Evolutionary conservation across 1,140 invertebrate species (phyloP).

Genomic region (Daktulosphaira vitifoliae): DNA sequence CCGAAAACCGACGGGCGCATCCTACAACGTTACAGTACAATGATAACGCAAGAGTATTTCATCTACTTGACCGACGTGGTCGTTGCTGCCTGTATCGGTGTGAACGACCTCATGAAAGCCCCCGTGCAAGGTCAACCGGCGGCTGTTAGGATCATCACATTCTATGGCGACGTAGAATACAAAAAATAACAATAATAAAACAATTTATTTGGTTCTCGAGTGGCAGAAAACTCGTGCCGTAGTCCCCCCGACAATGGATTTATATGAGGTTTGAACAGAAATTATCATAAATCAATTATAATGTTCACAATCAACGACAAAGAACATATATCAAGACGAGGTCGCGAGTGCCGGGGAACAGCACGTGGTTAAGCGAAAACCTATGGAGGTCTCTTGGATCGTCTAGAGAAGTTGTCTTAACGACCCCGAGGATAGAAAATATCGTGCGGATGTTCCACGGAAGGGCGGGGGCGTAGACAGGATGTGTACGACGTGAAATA

Average conservation of each 20-base stretch:
- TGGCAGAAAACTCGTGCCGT: neutral
- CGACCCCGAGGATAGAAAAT: neutral
- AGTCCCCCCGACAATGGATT: neutral
- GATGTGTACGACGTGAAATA: constrained; percentile 17
- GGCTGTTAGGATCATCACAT: neutral
- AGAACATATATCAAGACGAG: too few relatives aligned
- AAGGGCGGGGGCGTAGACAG: neutral
- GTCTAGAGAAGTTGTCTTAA: neutral
- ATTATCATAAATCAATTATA: neutral
- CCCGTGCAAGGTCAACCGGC: constrained; percentile 22
- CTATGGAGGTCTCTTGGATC: too few relatives aligned
- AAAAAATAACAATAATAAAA: neutral
- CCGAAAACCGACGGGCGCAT: too few relatives aligned
- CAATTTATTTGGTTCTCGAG: neutral
- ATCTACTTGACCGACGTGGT: too few relatives aligned
- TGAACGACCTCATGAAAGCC: constrained; percentile 32
- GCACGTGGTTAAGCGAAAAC: too few relatives aligned
- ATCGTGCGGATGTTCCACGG: constrained; percentile 3
- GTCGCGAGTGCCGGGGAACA: too few relatives aligned
- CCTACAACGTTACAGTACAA: too few relatives aligned
- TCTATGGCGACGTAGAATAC: neutral
- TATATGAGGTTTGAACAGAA: neutral
- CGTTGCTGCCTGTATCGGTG: neutral
- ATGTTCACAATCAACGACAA: neutral
- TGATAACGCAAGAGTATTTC: too few relatives aligned